Evolutionary conservation across 2,113 vertebrate genomes (phyloP).

Genomic region (Conger conger): DNA sequence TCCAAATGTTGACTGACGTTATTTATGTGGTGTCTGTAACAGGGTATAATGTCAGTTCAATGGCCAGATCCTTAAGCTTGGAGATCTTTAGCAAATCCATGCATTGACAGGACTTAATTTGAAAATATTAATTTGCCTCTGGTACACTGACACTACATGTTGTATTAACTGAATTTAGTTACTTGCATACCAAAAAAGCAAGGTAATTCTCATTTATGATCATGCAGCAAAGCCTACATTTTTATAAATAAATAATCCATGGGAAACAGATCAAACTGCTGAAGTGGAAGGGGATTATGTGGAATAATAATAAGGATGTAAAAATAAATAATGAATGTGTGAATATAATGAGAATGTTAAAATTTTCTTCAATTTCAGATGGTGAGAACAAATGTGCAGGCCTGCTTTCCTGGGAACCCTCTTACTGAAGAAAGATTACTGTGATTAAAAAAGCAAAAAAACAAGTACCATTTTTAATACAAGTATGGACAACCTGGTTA

Average conservation of each 20-base stretch:
- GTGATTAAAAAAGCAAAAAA: not conserved
- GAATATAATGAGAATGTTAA: not conserved
- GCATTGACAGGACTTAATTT: slow-evolving; percentile 23
- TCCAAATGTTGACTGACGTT: not conserved
- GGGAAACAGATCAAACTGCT: not conserved
- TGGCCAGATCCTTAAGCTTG: not conserved
- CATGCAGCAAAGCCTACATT: not conserved
- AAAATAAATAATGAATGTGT: not conserved
- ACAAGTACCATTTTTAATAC: not conserved
- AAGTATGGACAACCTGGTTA: not conserved
- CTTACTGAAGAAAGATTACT: not conserved
- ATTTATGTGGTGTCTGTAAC: not conserved
- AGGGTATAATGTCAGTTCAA: not conserved
- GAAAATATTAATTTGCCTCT: slow-evolving; percentile 8
- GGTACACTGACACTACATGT: not conserved
- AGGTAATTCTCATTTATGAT: not conserved
- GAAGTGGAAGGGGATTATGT: not conserved
- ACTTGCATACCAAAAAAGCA: not conserved
- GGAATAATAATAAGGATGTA: not conserved
- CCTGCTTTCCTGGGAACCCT: not conserved
- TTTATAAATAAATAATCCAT: slow-evolving; percentile 4
- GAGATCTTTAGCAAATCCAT: not conserved
- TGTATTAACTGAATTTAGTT: not conserved
- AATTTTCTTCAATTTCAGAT: not conserved
- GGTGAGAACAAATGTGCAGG: not conserved